Evolutionary conservation across 2,113 vertebrate species (phyloP), one percentile per base, ranked within the genome.

Genomic region (Podarcis cretensis): DNA sequence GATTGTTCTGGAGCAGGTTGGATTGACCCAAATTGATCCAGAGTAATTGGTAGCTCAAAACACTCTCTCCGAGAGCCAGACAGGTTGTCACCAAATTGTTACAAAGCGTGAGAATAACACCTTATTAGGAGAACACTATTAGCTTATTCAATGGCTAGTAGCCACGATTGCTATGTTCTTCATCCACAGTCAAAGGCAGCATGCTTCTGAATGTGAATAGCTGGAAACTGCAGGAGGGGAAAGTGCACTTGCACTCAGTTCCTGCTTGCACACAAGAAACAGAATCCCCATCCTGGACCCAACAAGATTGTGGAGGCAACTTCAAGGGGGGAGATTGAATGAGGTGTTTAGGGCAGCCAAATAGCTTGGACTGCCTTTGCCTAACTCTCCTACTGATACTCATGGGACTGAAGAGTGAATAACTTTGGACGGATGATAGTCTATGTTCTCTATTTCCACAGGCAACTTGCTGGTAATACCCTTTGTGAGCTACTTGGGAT

Each of bases 401-500:
- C 30, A 37, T 75, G 32, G 5, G 43, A 37, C 23, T 30, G 20
- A 25, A 27, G 90, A 14, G 5, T 48, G 7, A 1, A 30, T 30
- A 83, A 40, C 40, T n/a, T 54, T 84, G 83, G n/a, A 14, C 8
- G 40, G 66, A 13, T 78, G 37, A 68, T 32, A 5, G 23, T 66
- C 6, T 1, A 37, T 6, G 16, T 86, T 96, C n/a, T 95, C 82
- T 89, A 84, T 69, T 23, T 35, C n/a, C 90, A 73, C 93, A 99
- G 98, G 98, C 40, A 99, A 99, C 92, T 93, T 99, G 94, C 83
- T 99, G 91, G 95, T 99, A 87, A 99, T 99, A 35, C 97, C 97
- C 16, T 98, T 98, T 18, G 98, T 99, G 94, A 99, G 99, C 90
- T 99, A 99, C 93, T 98, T 99, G 65, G 98, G 98, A 78, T 97